Evolutionary conservation across 1,140 invertebrate species (phyloP), one percentile per base, ranked within the genome.

Genomic region (Odontomachus brunneus): DNA sequence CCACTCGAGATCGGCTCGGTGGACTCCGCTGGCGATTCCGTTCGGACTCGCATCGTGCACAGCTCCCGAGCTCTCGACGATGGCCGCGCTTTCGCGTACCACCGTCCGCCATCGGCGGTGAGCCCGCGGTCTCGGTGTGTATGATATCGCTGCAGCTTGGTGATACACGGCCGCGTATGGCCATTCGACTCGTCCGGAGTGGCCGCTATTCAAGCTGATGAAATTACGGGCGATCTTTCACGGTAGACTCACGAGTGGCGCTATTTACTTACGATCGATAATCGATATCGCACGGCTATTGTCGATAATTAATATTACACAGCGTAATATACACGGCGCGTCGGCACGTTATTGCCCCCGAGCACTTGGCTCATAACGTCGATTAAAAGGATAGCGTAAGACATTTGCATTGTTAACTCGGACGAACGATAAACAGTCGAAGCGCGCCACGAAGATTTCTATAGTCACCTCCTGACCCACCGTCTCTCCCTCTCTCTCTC

Each of bases 1-100:
- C 91, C 88, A 88, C 84, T 92, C 91, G 92, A 93, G 93, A 94
- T 94, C 93, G 92, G 57, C 74, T 85, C 71, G 33, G 66, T 66
- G 89, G 90, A 91, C 85, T 88, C 67, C 89, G 88, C 80, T 89
- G 76, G 83, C 89, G 89, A 60, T 90, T 85, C 84, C 87, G 83
- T 90, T 89, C 84, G 74, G 24, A 82, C 84, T 88, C 88, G 60
- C 81, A 81, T 86, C 78, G 62, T 80, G 81, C 78, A 78, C 71
- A 44, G 38, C 38, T 44, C 55, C 22, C 59, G 66, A 76, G 65
- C 74, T 84, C 78, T 80, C 72, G 71, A 83, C 72, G 71, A 83
- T n/a, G 26, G 29, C 49, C 15, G 29, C 33, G 60, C 38, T 44
- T 44, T 66, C 63, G 33, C 19, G 19, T 66, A 15, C 63, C 29